A percentile compares a stretch with the other conserved stretches of the same genome.
These are phyloP conservation scores for Scomber colias DNA, from an alignment of 2,113 vertebrate species.

Conservation along the genomic window DNA sequence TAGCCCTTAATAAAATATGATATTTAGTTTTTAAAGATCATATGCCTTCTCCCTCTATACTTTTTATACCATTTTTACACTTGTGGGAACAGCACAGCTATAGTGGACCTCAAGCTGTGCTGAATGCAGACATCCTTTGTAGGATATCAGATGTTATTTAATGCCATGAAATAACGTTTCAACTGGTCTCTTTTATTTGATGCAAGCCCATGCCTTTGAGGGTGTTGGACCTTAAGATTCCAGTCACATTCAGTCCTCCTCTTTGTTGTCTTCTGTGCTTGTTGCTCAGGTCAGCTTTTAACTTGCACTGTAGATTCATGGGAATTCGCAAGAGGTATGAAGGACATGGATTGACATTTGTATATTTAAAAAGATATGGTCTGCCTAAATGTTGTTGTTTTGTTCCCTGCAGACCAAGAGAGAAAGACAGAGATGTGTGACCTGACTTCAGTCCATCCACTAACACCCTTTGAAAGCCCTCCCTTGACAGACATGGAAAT, in stretches of 20 bases:
- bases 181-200: slow-evolving; percentile 6
- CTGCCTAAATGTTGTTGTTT: slow-evolving; percentile 57
- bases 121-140: neutral
- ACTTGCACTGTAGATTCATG: slow-evolving; percentile 34
- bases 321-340: slow-evolving; percentile 39
- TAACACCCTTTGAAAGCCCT: slow-evolving; percentile 51
- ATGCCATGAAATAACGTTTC: neutral
- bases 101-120: slow-evolving; percentile 1
- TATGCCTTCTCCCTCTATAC: neutral
- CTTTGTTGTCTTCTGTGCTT: slow-evolving; percentile 7
- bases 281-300: slow-evolving; percentile 43
- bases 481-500: slow-evolving; percentile 56
- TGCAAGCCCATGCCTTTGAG: neutral
- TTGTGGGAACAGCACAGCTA: neutral
- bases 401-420: slow-evolving; percentile 38
- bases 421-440: slow-evolving; percentile 41
- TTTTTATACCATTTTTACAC: neutral
- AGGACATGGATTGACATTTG: slow-evolving; percentile 62
- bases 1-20: neutral
- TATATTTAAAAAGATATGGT: slow-evolving; percentile 45
- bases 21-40: neutral
- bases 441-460: slow-evolving; percentile 49
- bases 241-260: slow-evolving; percentile 20
- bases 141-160: slow-evolving; percentile 22
- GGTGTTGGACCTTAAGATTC: slow-evolving; percentile 36